Evolutionary conservation across 2,113 vertebrate species (phyloP).

Genomic region (Formicarius rufipectus): DNA sequence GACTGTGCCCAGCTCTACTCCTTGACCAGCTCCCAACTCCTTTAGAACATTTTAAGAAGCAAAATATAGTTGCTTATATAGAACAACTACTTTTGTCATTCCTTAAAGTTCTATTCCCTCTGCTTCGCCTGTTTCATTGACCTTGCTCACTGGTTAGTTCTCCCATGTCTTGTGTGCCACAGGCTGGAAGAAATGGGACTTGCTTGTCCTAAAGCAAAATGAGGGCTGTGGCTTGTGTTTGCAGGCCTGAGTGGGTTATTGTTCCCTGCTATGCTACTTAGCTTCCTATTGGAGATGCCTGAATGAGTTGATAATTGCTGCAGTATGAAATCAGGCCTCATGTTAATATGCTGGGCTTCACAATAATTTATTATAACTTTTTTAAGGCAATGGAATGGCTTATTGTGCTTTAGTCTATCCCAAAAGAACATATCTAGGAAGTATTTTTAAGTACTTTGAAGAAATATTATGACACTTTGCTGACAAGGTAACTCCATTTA

Average conservation of each 20-base stretch:
- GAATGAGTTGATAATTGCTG: not conserved
- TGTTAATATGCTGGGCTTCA: not conserved
- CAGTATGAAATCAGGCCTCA: not conserved
- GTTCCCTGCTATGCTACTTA: not conserved
- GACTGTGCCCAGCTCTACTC: not conserved
- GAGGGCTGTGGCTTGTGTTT: not conserved
- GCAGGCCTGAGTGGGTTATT: not conserved
- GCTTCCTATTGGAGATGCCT: not conserved
- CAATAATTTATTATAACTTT: not conserved
- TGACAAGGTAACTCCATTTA: not conserved
- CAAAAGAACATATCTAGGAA: not conserved
- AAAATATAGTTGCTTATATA: not conserved
- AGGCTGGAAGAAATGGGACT: not conserved
- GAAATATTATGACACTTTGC: not conserved
- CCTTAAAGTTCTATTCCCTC: not conserved
- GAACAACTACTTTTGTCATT: not conserved
- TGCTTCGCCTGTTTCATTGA: not conserved
- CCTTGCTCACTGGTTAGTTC: not conserved
- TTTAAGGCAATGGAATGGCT: not conserved
- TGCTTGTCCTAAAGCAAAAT: fast-evolving
- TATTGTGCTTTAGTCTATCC: not conserved
- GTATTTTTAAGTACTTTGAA: not conserved
- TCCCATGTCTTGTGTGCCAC: not conserved
- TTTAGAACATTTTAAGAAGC: not conserved
- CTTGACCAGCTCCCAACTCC: not conserved